A percentile compares a stretch with the other conserved stretches of the same genome.
These are phyloP conservation scores for Aspidapion aeneum DNA, from an alignment of 2,888 invertebrate genomes.

Conservation along the genomic window DNA sequence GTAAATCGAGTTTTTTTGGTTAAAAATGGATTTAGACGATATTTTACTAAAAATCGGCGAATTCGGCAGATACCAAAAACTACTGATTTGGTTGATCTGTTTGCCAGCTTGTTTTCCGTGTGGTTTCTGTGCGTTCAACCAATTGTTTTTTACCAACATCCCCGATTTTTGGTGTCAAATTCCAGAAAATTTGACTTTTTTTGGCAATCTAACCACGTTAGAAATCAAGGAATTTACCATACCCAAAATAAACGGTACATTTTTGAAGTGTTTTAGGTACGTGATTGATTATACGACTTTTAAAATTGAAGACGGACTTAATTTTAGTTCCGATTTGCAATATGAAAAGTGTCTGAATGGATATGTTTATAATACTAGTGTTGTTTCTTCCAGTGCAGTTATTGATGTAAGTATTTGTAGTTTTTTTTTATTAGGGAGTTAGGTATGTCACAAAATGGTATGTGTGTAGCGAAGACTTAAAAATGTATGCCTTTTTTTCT, in stretches of 20 bases:
- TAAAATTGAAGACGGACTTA: conserved; percentile 39
- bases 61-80: conserved; percentile 85
- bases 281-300: conserved; percentile 67
- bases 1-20: conserved; percentile 23
- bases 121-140: conserved; percentile 90
- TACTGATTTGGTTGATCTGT: conserved; percentile 81
- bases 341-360: conserved; percentile 66
- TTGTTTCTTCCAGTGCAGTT: conserved; percentile 74
- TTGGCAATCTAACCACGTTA: conserved; percentile 56
- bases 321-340: background rate
- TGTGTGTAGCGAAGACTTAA: too few relatives aligned
- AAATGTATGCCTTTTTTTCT: too few relatives aligned
- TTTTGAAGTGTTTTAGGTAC: conserved; percentile 66
- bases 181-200: conserved; percentile 49
- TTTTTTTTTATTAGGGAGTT: conserved; percentile 12
- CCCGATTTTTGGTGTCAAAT: conserved; percentile 85
- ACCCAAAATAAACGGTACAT: conserved; percentile 56
- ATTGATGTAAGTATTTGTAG: conserved; percentile 64
- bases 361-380: conserved; percentile 73
- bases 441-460: background rate
- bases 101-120: conserved; percentile 87
- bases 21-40: conserved; percentile 74
- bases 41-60: conserved; percentile 82
- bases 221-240: conserved; percentile 63
- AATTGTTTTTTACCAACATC: conserved; percentile 86